Percentiles rank a stretch among this genome's conserved stretches.
These are phyloP conservation scores for Campoplex capitator DNA, from an alignment of 2,888 invertebrate genomes.

Conservation along the genomic window DNA sequence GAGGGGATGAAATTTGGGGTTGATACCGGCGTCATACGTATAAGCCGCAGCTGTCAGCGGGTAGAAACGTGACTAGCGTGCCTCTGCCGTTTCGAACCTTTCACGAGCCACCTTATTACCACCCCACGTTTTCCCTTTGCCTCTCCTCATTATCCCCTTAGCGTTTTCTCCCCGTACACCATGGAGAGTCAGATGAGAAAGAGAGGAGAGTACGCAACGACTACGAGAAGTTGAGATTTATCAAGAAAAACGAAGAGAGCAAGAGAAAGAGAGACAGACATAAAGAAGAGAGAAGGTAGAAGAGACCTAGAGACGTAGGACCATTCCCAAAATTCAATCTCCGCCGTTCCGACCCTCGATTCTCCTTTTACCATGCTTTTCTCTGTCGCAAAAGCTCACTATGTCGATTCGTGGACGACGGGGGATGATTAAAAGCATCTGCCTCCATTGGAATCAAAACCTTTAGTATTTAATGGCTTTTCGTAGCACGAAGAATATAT, in stretches of 20 bases:
- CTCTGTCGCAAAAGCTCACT: slow-evolving; percentile 66
- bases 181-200: slow-evolving; percentile 40
- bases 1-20: slow-evolving; percentile 82
- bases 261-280: slow-evolving; percentile 30
- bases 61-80: slow-evolving; percentile 84
- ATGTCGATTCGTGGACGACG: slow-evolving; percentile 66
- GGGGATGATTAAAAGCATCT: slow-evolving; percentile 68
- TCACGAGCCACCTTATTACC: slow-evolving; percentile 83
- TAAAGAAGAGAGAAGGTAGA: slow-evolving; percentile 22
- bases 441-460: slow-evolving; percentile 67
- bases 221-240: slow-evolving; percentile 22
- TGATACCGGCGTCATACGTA: slow-evolving; percentile 84
- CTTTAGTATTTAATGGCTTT: slow-evolving; percentile 66
- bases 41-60: slow-evolving; percentile 84
- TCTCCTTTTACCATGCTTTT: slow-evolving; percentile 45
- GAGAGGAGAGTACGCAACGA: slow-evolving; percentile 67
- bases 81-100: slow-evolving; percentile 72
- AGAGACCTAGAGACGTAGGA: slow-evolving; percentile 63
- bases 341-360: slow-evolving; percentile 65
- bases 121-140: slow-evolving; percentile 78
- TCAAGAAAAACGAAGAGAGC: slow-evolving; percentile 23
- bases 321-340: slow-evolving; percentile 81
- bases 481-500: slow-evolving; percentile 15
- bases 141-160: slow-evolving; percentile 83
- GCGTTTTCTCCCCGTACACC: slow-evolving; percentile 77